Evolutionary conservation across 2,888 invertebrate genomes (phyloP), one percentile per base, ranked within the genome.

Genomic region (Coremacera marginata): DNA sequence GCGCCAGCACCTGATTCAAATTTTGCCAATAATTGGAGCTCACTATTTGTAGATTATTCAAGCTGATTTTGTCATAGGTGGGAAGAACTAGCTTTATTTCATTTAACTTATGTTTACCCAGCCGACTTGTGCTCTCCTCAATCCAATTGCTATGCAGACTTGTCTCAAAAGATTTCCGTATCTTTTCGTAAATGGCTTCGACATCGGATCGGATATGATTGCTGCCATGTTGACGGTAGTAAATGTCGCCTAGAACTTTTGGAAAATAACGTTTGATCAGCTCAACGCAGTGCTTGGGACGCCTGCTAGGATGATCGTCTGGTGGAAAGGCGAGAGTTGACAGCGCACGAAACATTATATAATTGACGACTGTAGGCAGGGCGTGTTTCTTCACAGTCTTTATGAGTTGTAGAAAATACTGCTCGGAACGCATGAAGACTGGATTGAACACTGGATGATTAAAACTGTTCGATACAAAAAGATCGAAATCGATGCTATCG

Each of bases 331-430:
- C 81, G 0, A 84, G 76, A 1, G 60, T 27, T 16, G 84, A 79
- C 2, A 87, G 49, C 0, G 87, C 87, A 9, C 88, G 83, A 63
- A 87, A 88, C 88, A 88, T 88, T 0, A 88, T 83, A 27, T 88
- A 88, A 77, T 88, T 89, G 11, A 89, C 88, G 8, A 88, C 78
- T 7, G 82, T 81, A 5, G 82, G 84, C 16, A 79, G 80, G 37
- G 87, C 83, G 31, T 83, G 83, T 1, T 81, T 77, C 3, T 77
- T 77, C 25, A 86, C 70, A 1, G 83, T 82, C 22, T 84, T 85
- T 27, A 85, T 80, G 9, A 88, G 77, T 44, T 89, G 85, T 0
- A 75, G 76, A 55, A 84, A 88, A 70, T 88, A 88, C 3, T 80
- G 77, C 4, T 2, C 82, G 83, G 44, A 2, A 9, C 76, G 57